A percentile compares a stretch with the other conserved stretches of the same genome.
Conservation (phyloP, 1,140 invertebrate genomes). For the Metopolophium dirhodum region DNA sequence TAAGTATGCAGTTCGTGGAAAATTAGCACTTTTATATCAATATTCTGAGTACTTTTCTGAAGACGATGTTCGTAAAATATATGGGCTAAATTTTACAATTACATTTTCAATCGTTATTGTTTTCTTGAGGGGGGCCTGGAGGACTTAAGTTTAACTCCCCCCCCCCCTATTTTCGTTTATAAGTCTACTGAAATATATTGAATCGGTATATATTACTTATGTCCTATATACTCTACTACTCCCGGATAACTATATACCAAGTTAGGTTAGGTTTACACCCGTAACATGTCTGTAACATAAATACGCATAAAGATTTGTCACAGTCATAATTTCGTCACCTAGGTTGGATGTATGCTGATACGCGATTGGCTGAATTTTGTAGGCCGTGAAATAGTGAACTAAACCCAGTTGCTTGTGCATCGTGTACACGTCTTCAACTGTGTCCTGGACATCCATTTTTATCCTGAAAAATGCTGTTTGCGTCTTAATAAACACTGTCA, state of each 20-base stretch:
- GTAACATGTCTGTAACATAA: not conserved
- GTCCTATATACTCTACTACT: not conserved
- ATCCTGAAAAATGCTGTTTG: constrained; percentile 5
- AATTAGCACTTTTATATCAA: not conserved
- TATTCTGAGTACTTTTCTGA: too few relatives aligned
- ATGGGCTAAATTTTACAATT: not conserved
- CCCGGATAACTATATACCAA: not conserved
- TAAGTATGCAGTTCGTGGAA: not conserved
- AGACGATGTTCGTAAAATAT: not conserved
- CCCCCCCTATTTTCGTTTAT: not conserved
- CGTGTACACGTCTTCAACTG: not conserved
- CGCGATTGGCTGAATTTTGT: constrained; percentile 17
- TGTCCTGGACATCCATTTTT: not conserved
- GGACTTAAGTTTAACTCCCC: not conserved
- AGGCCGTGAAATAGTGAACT: constrained; percentile 22
- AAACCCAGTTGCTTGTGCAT: constrained; percentile 29
- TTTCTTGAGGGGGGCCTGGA: not conserved
- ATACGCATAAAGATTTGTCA: not conserved
- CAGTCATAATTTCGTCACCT: not conserved
- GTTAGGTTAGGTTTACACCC: not conserved
- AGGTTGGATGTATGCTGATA: not conserved
- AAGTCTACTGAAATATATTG: not conserved
- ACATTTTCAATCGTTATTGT: not conserved
- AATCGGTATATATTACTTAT: not conserved
- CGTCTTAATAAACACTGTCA: not conserved